Evolutionary conservation across 2,888 invertebrate species (phyloP), one percentile per base, ranked within the genome.

Genomic region (Petrophora chlorosata): DNA sequence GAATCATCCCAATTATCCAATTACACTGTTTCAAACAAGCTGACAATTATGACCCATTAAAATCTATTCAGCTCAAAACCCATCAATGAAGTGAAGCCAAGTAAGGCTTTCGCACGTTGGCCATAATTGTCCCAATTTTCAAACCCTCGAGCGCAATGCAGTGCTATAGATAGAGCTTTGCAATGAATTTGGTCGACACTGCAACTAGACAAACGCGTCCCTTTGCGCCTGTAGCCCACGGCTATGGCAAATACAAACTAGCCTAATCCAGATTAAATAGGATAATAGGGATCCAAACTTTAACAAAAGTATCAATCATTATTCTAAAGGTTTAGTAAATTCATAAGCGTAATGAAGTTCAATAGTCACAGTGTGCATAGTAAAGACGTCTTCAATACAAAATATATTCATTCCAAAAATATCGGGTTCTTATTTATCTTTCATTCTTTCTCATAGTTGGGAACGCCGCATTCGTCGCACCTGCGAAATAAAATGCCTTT

Each of bases 321-420:
- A 56, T 48, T 63, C 52, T 65, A 61, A 53, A 65, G 74, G 69
- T 79, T 49, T 75, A 75, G 73, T 78, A 78, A 80, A 78, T 79
- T 76, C 72, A 80, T 87, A 87, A 87, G 88, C 86, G 85, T 87
- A 82, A 79, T 74, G 63, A 67, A 75, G 73, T 81, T 75, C 67
- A 73, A 63, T 77, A 73, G 70, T 77, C 70, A 68, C 63, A 73
- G 74, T 73, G 78, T 76, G 78, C 76, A 73, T 75, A 81, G 78
- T 79, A 76, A 74, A 81, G 75, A 73, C 56, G 62, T 63, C 61
- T 61, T 56, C 58, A 65, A 67, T 79, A 78, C 65, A 79, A 86
- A 85, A 85, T 78, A 82, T 75, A 79, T 73, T 67, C 59, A 60
- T 59, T 88, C 85, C 81, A 88, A 88, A 88, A 88, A 88, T 88